These are phyloP conservation scores for Ips typographus DNA, from an alignment of 1,140 invertebrate species.

Conservation along the genomic window DNA sequence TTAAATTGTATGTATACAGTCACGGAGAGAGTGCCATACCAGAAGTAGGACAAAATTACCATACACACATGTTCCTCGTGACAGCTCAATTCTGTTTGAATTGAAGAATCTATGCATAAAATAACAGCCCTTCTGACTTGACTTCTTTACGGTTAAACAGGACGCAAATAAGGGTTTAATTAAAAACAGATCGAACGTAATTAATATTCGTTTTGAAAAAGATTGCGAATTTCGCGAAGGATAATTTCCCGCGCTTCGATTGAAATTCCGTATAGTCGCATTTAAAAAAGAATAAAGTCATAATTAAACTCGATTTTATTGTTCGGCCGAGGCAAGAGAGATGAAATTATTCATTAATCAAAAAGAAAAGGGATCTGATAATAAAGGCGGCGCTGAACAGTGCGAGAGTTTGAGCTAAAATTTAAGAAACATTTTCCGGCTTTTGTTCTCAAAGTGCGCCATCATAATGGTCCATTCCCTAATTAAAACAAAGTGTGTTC, in stretches of 20 bases:
- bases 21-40: no score
- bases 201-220: no score
- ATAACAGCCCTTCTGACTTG: no score
- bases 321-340: background rate
- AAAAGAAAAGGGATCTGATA: conserved; percentile 10
- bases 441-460: background rate
- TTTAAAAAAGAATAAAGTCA: conserved; percentile 8
- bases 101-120: no score
- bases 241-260: background rate
- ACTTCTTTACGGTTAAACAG: no score
- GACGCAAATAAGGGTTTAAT: no score
- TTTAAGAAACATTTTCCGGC: conserved; percentile 9
- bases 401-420: conserved; percentile 1
- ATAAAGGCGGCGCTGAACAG: background rate
- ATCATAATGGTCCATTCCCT: conserved; percentile 4
- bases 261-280: background rate
- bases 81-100: no score
- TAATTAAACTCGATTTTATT: conserved; percentile 13
- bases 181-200: no score
- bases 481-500: conserved; percentile 8
- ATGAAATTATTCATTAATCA: conserved; percentile 16
- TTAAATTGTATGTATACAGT: no score
- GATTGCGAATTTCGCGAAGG: background rate
- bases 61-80: no score
- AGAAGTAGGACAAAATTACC: no score